phyloP scores from a whole-genome alignment of 2,888 invertebrate genomes.

The Ischnus inquisitorius region DNA sequence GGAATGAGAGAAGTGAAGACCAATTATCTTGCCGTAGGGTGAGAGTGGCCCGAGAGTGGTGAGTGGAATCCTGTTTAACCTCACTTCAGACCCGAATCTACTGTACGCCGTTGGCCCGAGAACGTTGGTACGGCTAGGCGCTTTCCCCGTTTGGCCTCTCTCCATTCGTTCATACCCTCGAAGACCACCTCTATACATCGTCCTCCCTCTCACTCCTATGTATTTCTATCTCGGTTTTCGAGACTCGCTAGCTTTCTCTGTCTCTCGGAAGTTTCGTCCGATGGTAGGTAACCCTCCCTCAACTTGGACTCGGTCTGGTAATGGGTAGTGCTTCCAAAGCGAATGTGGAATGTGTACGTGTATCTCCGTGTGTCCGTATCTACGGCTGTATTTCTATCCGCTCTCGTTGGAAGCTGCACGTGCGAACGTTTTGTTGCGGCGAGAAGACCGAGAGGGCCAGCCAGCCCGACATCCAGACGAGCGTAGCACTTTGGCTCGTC shows the following conservation, averaged over 20 bases:
- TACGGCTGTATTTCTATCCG: not conserved
- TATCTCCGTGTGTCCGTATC: conserved; percentile 11
- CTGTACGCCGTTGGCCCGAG: conserved; percentile 48
- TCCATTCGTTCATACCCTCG: conserved; percentile 49
- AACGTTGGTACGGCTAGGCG: conserved; percentile 49
- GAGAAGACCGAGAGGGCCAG: conserved; percentile 31
- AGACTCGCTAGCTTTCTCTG: conserved; percentile 7
- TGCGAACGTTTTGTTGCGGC: conserved; percentile 59
- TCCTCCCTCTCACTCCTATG: conserved; percentile 8
- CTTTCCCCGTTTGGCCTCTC: conserved; percentile 51
- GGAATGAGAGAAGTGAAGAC: conserved; percentile 76
- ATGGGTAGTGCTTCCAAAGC: conserved; percentile 47
- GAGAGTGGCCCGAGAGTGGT: conserved; percentile 66
- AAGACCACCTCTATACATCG: conserved; percentile 44
- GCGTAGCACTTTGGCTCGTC: conserved; percentile 57
- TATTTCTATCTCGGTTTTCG: conserved; percentile 3
- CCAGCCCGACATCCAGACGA: conserved; percentile 29
- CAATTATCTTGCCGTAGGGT: conserved; percentile 78
- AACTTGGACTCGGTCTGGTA: conserved; percentile 53
- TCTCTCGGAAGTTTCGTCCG: conserved; percentile 60
- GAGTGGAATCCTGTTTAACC: conserved; percentile 79
- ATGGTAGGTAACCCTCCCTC: conserved; percentile 50
- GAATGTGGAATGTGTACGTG: conserved; percentile 61
- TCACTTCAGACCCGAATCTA: conserved; percentile 71
- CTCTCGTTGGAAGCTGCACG: conserved; percentile 49